A percentile compares a stretch with the other conserved stretches of the same genome.
Conservation (phyloP, 2,797 vertebrate species). For the Alosa sapidissima region DNA sequence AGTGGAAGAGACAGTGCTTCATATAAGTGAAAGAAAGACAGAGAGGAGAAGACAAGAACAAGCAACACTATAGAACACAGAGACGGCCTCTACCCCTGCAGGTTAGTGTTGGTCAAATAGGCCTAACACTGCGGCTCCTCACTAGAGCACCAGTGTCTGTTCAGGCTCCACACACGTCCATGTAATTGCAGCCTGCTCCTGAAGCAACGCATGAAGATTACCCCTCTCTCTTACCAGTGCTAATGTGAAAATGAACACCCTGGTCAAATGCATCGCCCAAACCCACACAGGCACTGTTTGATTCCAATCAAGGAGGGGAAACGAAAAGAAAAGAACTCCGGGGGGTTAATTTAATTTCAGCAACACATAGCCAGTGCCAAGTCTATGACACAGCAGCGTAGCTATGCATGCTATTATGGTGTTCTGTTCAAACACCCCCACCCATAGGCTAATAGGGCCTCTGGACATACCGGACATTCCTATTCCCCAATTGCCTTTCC, state of each 20-base stretch:
- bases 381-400: constrained; percentile 9
- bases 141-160: neutral
- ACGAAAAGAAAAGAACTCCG: neutral
- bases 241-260: constrained; percentile 21
- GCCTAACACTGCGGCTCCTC: neutral
- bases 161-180: neutral
- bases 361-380: neutral
- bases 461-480: neutral
- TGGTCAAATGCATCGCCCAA: neutral
- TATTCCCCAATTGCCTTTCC: neutral
- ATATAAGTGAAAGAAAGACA: neutral
- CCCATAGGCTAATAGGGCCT: neutral
- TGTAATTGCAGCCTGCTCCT: constrained; percentile 2
- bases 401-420: neutral
- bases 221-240: neutral
- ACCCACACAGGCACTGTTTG: constrained; percentile 3
- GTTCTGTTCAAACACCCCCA: neutral
- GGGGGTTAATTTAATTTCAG: constrained; percentile 9
- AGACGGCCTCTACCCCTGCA: neutral
- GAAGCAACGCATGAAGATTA: constrained; percentile 19
- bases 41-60: neutral
- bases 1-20: neutral
- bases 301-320: neutral
- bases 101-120: neutral
- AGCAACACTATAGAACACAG: neutral